A percentile compares a stretch with the other conserved stretches of the same genome.
Evolutionary conservation across 2,888 invertebrate genomes (phyloP).

Genomic region (Prenolepis imparis): DNA sequence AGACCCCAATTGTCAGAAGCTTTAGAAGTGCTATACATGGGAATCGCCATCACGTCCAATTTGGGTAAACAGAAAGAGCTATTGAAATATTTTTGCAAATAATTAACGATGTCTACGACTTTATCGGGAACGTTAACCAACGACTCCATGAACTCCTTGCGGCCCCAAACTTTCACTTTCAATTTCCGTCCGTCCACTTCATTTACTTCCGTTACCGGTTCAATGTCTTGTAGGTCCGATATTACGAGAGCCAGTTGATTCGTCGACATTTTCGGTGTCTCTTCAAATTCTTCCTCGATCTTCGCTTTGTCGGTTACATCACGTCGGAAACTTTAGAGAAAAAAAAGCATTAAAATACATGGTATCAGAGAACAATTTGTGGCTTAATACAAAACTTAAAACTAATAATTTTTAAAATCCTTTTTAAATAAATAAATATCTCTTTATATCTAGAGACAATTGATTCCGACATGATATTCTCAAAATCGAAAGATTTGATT

Average conservation of each 20-base stretch:
- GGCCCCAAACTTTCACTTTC: constrained; percentile 89
- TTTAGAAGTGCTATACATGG: constrained; percentile 90
- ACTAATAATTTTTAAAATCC: not conserved
- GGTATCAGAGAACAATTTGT: not conserved
- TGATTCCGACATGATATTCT: not conserved
- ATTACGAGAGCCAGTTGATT: constrained; percentile 92
- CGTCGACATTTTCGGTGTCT: constrained; percentile 92
- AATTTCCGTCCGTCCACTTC: constrained; percentile 84
- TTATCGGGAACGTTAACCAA: constrained; percentile 89
- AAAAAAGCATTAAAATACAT: not conserved
- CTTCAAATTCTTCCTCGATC: constrained; percentile 90
- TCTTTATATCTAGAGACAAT: not conserved
- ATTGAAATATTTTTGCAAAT: constrained; percentile 89
- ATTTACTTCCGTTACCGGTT: constrained; percentile 82
- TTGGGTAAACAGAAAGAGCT: constrained; percentile 90
- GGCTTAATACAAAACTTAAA: not conserved
- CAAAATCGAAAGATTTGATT: not conserved
- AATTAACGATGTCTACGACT: constrained; percentile 88
- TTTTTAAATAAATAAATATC: no score
- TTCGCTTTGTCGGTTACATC: constrained; percentile 84
- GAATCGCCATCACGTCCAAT: constrained; percentile 91
- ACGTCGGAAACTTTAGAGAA: not conserved
- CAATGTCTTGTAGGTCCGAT: constrained; percentile 88
- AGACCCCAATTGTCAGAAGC: constrained; percentile 93
- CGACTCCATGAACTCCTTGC: constrained; percentile 89